Evolutionary conservation across 2,113 vertebrate species (phyloP).

Genomic region (Rostratula benghalensis): DNA sequence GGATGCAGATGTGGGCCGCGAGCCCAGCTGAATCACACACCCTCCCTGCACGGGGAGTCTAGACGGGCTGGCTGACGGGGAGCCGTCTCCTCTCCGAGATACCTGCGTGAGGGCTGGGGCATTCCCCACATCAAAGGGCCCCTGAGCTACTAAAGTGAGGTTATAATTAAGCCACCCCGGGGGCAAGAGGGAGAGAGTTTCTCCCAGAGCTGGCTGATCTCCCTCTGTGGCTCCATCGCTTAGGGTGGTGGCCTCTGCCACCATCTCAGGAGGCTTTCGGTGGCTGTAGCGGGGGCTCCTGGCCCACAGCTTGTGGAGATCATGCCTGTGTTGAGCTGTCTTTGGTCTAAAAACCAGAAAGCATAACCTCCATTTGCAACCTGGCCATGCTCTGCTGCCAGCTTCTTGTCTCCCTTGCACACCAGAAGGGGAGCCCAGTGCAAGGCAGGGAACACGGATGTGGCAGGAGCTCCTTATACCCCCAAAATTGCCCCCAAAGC

Average conservation of each 20-base stretch:
- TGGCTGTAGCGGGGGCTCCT: rapidly evolving
- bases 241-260: not conserved
- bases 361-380: not conserved
- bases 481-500: not conserved
- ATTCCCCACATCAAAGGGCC: constrained; percentile 63
- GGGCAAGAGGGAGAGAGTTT: not conserved
- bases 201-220: not conserved
- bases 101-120: not conserved
- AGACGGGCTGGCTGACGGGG: not conserved
- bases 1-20: not conserved
- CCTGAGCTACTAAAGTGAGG: not conserved
- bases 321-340: rapidly evolving
- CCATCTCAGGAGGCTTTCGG: not conserved
- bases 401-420: not conserved
- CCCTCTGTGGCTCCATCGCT: not conserved
- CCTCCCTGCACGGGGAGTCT: not conserved
- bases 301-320: not conserved
- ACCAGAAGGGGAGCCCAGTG: not conserved
- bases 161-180: constrained; percentile 17
- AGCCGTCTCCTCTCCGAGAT: constrained; percentile 24
- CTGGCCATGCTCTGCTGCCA: rapidly evolving
- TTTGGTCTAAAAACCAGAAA: not conserved
- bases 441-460: not conserved
- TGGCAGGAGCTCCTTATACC: not conserved
- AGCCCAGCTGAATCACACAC: constrained; percentile 15